Base-by-base conservation (phyloP, 2,797 vertebrate species). In the Anableps anableps region DNA sequence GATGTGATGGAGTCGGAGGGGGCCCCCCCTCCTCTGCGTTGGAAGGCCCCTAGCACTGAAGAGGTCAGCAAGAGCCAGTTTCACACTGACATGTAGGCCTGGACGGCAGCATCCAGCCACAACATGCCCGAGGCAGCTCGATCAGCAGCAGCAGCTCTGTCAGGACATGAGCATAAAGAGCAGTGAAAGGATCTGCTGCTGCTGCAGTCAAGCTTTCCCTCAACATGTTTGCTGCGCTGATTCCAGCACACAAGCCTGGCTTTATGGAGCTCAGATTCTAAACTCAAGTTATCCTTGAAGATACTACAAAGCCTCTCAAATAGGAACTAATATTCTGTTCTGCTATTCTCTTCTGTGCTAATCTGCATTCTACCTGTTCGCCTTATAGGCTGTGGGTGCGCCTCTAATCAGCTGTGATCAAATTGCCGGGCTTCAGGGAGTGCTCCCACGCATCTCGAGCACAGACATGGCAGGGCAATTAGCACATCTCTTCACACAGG, bases 1-100 rank as follows among this genome's bases (percentile, higher is more conserved):
- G 95, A 95, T 95, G 95, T 94, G 94, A 96, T 94, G 92, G 89
- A 95, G 89, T 86, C 78, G 86, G 91, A 90, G 93, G 85, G 29
- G 13, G 1, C 53, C 45, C 29, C 89, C 88, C 89, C 92, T 92
- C 89, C 89, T 91, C 82, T 83, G 91, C 87, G 88, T 83, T 93
- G 77, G 84, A 93, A 91, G 91, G 90, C 92, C 93, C 93, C 91
- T 79, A 91, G 93, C 87, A 68, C 92, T 92, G 41, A 89, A 93
- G 93, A 94, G 95, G 94, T 94, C 93, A 94, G 92, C 85, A 88
- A 91, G 92, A 93, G 94, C 86, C 88, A 91, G 92, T 92, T 90
- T 94, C 86, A 90, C 91, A 93, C 89, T 93, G 94, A 95, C 94
- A 93, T 92, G 93, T 78, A 89, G 92, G 89, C 86, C 90, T 87